Base-by-base conservation (phyloP, 1,140 invertebrate genomes). In the Megalonaias nervosa region DNA sequence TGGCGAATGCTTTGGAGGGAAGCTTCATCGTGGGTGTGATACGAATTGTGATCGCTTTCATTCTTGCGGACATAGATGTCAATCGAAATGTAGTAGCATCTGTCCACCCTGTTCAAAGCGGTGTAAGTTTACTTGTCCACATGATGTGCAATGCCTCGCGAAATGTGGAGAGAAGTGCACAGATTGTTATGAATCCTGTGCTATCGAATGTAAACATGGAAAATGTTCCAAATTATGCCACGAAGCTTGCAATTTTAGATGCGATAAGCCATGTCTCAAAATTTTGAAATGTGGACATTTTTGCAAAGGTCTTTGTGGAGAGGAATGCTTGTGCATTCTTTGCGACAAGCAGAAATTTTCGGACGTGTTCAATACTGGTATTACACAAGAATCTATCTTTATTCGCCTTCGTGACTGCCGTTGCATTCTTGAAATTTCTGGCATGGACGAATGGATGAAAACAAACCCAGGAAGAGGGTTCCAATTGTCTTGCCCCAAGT, bases 71-170 rank as follows among this genome's bases (percentile, higher is more conserved):
- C 89, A 90, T 73, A 69, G 78, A 62, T 90, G 87, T 62, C 77
- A 75, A 65, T 71, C 64, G 21, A 59, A 69, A 21, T 81, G 77
- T 60, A 64, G 66, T 59, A 68, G 69, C 19, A 23, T 66, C 16
- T 94, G 94, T 80, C 93, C 93, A 57, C 94, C 94, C 4, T 94
- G 94, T 85, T 88, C 87, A 26, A 86, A 91, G 73, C 81, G 73
- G 14, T 95, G 94, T 83, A 82, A 90, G 67, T 92, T 93, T 67
- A 89, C 84, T 67, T 95, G 94, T 86, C 69, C 55, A 11, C 90
- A 91, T 77, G 88, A 83, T 48, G 87, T 56, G n/a, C 15, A 81
- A 72, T 95, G 94, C 83, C 83, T 78, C 0, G 89, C 91, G 21
- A 81, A 85, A 58, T 95, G 94, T 87, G 93, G 93, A 4, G 87